A percentile compares a stretch with the other conserved stretches of the same genome.
phyloP scores from a whole-genome alignment of 2,888 invertebrate species.

The Tetramorium bicarinatum region DNA sequence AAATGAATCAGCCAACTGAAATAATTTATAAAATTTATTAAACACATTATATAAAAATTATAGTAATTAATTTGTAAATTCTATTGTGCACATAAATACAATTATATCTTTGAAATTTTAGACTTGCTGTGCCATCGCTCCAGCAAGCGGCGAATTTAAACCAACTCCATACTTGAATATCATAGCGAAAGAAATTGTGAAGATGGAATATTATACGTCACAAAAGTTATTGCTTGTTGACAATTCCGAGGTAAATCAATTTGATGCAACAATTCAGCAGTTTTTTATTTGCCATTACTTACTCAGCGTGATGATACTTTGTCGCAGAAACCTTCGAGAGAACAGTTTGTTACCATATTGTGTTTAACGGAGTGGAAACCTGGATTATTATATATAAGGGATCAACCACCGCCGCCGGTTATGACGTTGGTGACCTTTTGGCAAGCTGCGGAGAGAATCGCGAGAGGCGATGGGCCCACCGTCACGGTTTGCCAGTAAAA shows the following conservation, averaged over 20 bases:
- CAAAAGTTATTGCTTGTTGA: conserved; percentile 73
- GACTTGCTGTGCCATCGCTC: conserved; percentile 80
- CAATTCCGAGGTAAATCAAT: conserved; percentile 71
- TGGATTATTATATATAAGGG: no score
- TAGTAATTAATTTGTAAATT: background rate
- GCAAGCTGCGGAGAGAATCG: conserved; percentile 82
- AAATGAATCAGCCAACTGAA: background rate
- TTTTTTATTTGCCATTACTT: background rate
- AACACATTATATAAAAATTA: background rate
- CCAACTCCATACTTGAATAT: conserved; percentile 78
- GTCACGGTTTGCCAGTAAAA: conserved; percentile 86
- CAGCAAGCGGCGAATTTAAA: conserved; percentile 72
- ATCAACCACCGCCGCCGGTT: conserved; percentile 76
- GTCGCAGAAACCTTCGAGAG: conserved; percentile 62
- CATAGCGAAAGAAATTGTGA: conserved; percentile 61
- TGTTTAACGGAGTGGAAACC: conserved; percentile 82
- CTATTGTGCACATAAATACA: background rate
- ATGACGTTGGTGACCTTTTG: conserved; percentile 83
- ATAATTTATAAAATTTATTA: background rate
- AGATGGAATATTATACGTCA: conserved; percentile 66
- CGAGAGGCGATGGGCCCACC: conserved; percentile 81
- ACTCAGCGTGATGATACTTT: background rate
- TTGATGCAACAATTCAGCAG: background rate
- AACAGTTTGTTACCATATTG: conserved; percentile 69
- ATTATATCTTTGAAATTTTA: conserved; percentile 54